Evolutionary conservation across 2,113 vertebrate species (phyloP), one percentile per base, ranked within the genome.

Genomic region (Fregetta grallaria): DNA sequence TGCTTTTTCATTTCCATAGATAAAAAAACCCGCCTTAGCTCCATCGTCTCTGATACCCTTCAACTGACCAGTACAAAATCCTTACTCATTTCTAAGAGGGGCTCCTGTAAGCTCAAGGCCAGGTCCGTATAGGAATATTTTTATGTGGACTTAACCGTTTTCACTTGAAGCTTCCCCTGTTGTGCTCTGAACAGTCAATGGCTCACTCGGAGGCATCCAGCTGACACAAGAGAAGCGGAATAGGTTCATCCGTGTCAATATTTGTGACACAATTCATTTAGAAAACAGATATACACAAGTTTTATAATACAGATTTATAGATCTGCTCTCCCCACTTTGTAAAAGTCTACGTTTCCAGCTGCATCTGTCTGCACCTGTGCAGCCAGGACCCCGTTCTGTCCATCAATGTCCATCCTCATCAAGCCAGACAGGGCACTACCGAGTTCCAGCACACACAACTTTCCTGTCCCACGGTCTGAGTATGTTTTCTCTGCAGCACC

Each of bases 41-140:
- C 29, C 66, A 25, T 7, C 71, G 9, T 3, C 61, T 71, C 70
- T 36, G 9, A 61, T 38, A 70, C 1, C 1, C 20, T 62, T 36
- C 32, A 27, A 4, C 49, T n/a, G 34, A 19, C 9, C 26, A 8
- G 14, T 3, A 15, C 17, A 27, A n/a, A 76, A 73, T 7, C 2
- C 0, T 0, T 2, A 9, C 9, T 32, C 3, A 0, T 44, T 70
- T 71, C 76, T 32, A 20, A 36, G 27, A 13, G 29, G 9, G 29
- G 58, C 22, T 83, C 49, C 68, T 26, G 29, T 7, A 36, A 44
- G 21, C 40, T 44, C 25, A 22, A 55, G 71, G 19, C 9, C 58
- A 70, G 23, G 16, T 77, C 36, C 59, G 42, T 0, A 15, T 6
- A 23, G 26, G 22, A 63, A 22, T 55, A 59, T 56, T 45, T 86